Percentiles rank a stretch among this genome's conserved stretches.
phyloP scores from a whole-genome alignment of 2,888 invertebrate species.

The Sesia apiformis region DNA sequence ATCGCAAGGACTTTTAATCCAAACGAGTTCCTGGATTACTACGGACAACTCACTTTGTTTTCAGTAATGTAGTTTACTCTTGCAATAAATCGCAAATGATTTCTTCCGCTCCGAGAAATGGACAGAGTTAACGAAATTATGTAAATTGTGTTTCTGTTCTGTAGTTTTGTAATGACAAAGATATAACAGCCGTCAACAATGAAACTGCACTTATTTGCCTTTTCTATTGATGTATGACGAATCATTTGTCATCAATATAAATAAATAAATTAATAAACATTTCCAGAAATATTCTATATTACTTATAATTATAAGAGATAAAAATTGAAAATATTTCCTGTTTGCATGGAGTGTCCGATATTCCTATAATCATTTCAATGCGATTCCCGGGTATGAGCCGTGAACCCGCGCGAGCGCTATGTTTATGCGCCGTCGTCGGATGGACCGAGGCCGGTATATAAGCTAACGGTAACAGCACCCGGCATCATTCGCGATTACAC shows the following conservation, averaged over 20 bases:
- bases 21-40: too few relatives aligned
- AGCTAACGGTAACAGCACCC: constrained; percentile 52
- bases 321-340: not conserved
- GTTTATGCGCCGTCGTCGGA: constrained; percentile 58
- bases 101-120: not conserved
- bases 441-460: constrained; percentile 72
- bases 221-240: too few relatives aligned
- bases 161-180: not conserved
- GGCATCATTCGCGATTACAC: constrained; percentile 66
- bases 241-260: too few relatives aligned
- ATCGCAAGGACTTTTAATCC: too few relatives aligned
- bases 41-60: too few relatives aligned
- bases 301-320: too few relatives aligned
- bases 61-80: too few relatives aligned
- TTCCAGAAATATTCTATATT: too few relatives aligned
- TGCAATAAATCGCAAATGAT: too few relatives aligned
- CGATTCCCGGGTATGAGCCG: constrained; percentile 62
- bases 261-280: too few relatives aligned
- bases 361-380: constrained; percentile 31
- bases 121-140: not conserved
- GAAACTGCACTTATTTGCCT: not conserved
- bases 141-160: not conserved
- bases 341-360: not conserved
- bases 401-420: constrained; percentile 52
- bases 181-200: not conserved